Base-by-base conservation (phyloP, 2,113 vertebrate genomes). In the Serilophus lunatus region DNA sequence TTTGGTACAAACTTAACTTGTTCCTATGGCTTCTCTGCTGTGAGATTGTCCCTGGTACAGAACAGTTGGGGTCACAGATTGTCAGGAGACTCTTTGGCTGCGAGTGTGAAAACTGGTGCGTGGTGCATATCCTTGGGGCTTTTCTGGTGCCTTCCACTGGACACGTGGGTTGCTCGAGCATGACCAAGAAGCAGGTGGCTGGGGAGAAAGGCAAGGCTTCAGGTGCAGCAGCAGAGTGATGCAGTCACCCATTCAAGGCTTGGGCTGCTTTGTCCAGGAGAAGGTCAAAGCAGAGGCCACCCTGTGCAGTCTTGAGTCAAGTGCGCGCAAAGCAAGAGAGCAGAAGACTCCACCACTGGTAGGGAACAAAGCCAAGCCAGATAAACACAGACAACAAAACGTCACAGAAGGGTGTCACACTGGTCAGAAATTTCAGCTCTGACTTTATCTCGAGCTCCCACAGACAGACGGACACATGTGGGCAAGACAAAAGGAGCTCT, bases 71-170 rank as follows among this genome's bases (percentile, higher is more conserved):
- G 51, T 74, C 71, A 77, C 94, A 88, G 95, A 94, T 71, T 92
- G 93, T 92, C 95, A 68, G 82, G 70, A 92, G 78, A 49, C 82
- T 94, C 94, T 97, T 97, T 95, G 96, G 96, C 94, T 29, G 59
- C 80, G 90, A 49, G 90, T 57, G 54, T 0, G 1, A 56, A 81
- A 51, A 72, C 18, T 0, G 1, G 65, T 3, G 15, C 63, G 2
- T 0, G 19, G 59, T 26, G 18, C 63, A 18, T 25, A 19, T 54
- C 91, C 89, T 95, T 20, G 77, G 82, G 95, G 90, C 78, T 72
- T 8, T 20, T 22, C 70, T 3, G 64, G 57, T 47, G 87, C 91
- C 91, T 76, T 31, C 70, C 81, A 63, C 57, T 7, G 81, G 50
- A 72, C 71, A 63, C 0, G 1, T 0, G 36, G 54, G 18, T 8